Evolutionary conservation across 2,113 vertebrate genomes (phyloP).

Genomic region (Bucco capensis): DNA sequence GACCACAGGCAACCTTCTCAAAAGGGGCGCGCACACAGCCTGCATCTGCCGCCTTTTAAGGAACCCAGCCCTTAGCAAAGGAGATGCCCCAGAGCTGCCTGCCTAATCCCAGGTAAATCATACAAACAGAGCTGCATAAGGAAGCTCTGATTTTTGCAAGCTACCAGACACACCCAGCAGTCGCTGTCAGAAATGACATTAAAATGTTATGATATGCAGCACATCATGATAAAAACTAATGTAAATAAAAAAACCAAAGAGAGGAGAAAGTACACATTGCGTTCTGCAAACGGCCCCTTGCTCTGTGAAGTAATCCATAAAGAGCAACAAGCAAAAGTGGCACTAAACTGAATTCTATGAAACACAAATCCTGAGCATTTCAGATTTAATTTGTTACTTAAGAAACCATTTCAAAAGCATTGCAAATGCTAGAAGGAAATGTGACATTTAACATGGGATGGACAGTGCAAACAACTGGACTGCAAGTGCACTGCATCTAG

Average conservation of each 20-base stretch:
- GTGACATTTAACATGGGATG: neutral
- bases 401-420: neutral
- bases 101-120: neutral
- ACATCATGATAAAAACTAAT: neutral
- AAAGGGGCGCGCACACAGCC: fast-evolving
- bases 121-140: neutral
- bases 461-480: neutral
- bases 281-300: neutral
- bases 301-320: fast-evolving
- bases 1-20: fast-evolving
- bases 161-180: neutral
- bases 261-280: fast-evolving
- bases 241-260: fast-evolving
- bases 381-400: neutral
- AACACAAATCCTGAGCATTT: neutral
- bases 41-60: fast-evolving
- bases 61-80: fast-evolving
- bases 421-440: neutral
- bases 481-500: neutral
- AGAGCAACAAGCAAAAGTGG: neutral
- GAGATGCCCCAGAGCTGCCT: neutral
- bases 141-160: neutral
- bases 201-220: neutral
- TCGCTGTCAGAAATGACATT: neutral
- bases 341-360: neutral